These are phyloP conservation scores for Carassius gibelio DNA, from an alignment of 2,113 vertebrate genomes.

Conservation along the genomic window DNA sequence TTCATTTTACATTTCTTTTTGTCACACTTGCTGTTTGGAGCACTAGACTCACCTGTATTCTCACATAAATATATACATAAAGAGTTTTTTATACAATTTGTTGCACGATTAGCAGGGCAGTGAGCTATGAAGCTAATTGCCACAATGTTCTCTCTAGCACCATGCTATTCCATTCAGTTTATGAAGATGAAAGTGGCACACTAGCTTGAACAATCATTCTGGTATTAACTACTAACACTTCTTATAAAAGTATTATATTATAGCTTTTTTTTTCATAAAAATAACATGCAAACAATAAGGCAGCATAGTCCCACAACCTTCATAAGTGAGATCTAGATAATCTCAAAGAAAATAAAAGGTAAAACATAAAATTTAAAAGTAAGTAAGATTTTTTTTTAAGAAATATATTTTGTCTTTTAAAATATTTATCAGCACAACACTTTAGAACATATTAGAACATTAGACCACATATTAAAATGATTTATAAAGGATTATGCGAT, in stretches of 20 bases:
- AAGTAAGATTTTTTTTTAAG: too few relatives aligned
- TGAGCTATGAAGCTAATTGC: too few relatives aligned
- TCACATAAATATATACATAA: neutral
- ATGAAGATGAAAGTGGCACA: too few relatives aligned
- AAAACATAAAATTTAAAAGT: neutral
- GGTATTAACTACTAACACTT: neutral
- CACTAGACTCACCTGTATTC: neutral
- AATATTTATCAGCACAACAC: neutral
- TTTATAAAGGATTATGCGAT: neutral
- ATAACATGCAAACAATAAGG: neutral
- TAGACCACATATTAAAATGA: neutral
- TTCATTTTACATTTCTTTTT: conserved; percentile 1
- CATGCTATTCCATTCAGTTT: too few relatives aligned
- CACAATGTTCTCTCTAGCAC: too few relatives aligned
- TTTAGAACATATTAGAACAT: too few relatives aligned
- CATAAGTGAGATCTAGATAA: neutral
- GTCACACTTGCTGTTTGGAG: neutral
- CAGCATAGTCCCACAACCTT: neutral
- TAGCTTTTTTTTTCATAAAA: neutral
- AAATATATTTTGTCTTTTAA: too few relatives aligned
- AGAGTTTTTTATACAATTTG: too few relatives aligned
- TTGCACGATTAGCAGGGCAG: conserved; percentile 13
- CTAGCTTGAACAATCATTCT: too few relatives aligned
- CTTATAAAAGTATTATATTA: too few relatives aligned
- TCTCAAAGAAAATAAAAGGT: neutral